phyloP scores from a whole-genome alignment of 2,888 invertebrate species.

The Agonopterix arenella region DNA sequence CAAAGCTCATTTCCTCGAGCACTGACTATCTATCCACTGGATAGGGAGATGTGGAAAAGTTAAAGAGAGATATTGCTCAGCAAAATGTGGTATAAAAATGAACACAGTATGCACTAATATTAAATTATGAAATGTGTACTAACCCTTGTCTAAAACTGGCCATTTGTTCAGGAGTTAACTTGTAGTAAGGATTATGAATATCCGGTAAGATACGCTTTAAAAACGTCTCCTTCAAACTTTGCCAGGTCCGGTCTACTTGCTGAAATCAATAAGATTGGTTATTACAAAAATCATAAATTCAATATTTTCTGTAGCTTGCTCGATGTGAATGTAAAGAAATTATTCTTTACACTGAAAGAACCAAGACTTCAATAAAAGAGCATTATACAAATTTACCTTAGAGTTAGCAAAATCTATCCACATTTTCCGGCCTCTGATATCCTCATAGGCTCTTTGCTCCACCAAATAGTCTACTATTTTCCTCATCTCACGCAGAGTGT shows the following conservation, averaged over 20 bases:
- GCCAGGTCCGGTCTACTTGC: conserved; percentile 58
- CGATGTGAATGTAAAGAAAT: no score
- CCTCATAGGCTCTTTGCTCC: conserved; percentile 42
- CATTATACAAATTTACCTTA: conserved; percentile 27
- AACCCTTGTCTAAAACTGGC: conserved; percentile 56
- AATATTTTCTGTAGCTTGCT: no score
- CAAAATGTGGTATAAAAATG: no score
- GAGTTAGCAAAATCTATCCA: conserved; percentile 60
- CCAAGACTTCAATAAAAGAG: no score
- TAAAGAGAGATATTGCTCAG: no score
- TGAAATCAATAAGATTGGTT: no score
- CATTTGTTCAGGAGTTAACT: conserved; percentile 45
- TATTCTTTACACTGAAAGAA: no score
- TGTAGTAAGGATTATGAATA: conserved; percentile 63
- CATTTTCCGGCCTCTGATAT: conserved; percentile 58
- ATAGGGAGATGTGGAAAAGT: no score
- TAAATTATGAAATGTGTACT: conserved; percentile 12
- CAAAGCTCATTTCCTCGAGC: no score
- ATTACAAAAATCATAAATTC: no score
- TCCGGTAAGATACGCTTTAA: conserved; percentile 64
- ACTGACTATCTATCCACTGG: no score
- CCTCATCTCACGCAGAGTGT: conserved; percentile 59
- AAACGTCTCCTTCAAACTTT: conserved; percentile 69
- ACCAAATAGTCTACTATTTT: conserved; percentile 56
- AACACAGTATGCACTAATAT: conserved; percentile 11